Base-by-base conservation (phyloP, 2,113 vertebrate genomes). In the Paradoxurus hermaphroditus region DNA sequence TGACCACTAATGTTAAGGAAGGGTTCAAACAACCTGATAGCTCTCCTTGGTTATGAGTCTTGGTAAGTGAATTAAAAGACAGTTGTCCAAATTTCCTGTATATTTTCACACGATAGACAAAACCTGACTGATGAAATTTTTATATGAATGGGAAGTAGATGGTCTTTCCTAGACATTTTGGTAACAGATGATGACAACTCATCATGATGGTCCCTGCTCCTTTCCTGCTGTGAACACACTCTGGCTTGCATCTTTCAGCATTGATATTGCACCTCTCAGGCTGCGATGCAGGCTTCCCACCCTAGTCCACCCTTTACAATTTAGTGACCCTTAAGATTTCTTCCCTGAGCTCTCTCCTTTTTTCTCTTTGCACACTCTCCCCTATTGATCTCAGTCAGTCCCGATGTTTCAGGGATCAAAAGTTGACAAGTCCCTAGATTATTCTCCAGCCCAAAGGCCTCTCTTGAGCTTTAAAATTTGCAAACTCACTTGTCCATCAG, bases 391-490 rank as follows among this genome's bases (percentile, higher is more conserved):
- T 96, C 46, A 91, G 49, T 23, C 59, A 67, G 12, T 68, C 34
- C 13, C 51, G 36, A 77, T 4, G 27, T 84, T 85, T 72, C 78
- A 93, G 23, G 86, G 65, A 82, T 21, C 31, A 53, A 73, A 77
- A 90, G 9, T 23, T 59, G 46, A 56, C 7, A 95, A 2, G 9
- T 70, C 34, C 15, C 34, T 15, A 92, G 29, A n/a, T 94, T 68
- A 95, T 6, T 87, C n/a, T 83, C 18, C 25, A 70, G 63, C 8
- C 56, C 10, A 65, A 75, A 34, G 86, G n/a, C 87, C 9, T 94
- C 27, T 92, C 72, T 94, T 65, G 78, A 85, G 65, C 15, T 82
- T 91, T n/a, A 95, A 88, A 91, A 65, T 87, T 31, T 85, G 68
- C 4, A 91, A 67, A 96, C 4, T 51, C 41, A 90, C 34, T 1